Conservation (phyloP, 2,888 invertebrate species). For the Abrostola tripartita region DNA sequence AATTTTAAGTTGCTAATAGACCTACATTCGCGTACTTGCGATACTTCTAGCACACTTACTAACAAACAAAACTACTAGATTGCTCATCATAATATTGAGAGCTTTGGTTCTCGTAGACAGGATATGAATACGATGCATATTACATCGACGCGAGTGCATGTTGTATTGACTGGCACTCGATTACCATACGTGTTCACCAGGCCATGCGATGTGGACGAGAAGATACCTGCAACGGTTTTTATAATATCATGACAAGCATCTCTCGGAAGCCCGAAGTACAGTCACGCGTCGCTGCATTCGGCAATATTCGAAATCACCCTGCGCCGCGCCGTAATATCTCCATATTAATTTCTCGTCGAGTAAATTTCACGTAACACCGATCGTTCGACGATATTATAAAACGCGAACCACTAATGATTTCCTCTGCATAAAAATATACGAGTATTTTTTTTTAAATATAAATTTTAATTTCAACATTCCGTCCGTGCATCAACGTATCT, state of each 20-base stretch:
- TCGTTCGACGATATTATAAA: constrained; percentile 26
- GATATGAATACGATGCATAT: neutral
- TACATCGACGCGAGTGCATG: neutral
- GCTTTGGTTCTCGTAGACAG: too few species aligned
- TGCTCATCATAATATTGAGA: too few species aligned
- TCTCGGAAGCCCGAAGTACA: neutral
- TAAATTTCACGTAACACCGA: constrained; percentile 29
- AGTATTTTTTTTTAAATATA: constrained; percentile 46
- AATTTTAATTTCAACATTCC: constrained; percentile 54
- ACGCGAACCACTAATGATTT: constrained; percentile 33
- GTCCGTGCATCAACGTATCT: constrained; percentile 68
- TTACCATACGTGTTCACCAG: neutral
- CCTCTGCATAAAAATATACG: constrained; percentile 29
- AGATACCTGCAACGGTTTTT: neutral
- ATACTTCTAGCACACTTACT: too few species aligned
- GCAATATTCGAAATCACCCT: constrained; percentile 7
- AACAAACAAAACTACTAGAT: too few species aligned
- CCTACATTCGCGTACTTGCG: too few species aligned
- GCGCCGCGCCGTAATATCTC: neutral
- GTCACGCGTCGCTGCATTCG: constrained; percentile 17
- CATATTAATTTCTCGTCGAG: constrained; percentile 9
- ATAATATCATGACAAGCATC: neutral
- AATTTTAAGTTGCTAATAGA: too few species aligned
- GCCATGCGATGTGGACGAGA: neutral
- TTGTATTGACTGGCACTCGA: neutral